phyloP scores from a whole-genome alignment of 2,888 invertebrate species.

The Aphodius granarius region DNA sequence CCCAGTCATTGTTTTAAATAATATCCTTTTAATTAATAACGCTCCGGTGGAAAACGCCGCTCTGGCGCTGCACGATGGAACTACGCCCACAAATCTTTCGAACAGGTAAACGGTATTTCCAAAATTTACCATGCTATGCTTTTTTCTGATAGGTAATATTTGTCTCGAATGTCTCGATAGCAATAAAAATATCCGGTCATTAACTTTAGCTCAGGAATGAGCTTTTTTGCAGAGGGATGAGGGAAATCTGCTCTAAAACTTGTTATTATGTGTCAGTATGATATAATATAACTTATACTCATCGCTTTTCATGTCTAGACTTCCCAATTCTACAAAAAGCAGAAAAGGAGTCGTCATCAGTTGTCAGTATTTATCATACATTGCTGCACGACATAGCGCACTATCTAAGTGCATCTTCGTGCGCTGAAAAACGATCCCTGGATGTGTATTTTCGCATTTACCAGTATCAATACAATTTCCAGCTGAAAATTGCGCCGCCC shows the following conservation, averaged over 20 bases:
- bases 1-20: constrained; percentile 25
- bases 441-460: not conserved
- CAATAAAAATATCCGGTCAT: no score
- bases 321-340: no score
- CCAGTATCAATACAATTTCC: not conserved
- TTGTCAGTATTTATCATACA: not conserved
- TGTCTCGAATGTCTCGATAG: not conserved
- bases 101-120: not conserved
- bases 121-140: not conserved
- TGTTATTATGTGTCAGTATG: no score
- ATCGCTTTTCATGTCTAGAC: no score
- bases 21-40: not conserved
- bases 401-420: not conserved
- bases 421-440: not conserved
- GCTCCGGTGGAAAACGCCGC: not conserved
- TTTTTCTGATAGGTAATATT: no score
- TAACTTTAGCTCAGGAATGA: no score
- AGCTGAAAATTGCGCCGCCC: not conserved
- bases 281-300: no score
- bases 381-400: not conserved
- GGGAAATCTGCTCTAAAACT: no score
- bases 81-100: not conserved
- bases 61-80: not conserved
- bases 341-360: not conserved
- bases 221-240: no score